phyloP scores from a whole-genome alignment of 1,140 invertebrate species.

The Battus philenor region DNA sequence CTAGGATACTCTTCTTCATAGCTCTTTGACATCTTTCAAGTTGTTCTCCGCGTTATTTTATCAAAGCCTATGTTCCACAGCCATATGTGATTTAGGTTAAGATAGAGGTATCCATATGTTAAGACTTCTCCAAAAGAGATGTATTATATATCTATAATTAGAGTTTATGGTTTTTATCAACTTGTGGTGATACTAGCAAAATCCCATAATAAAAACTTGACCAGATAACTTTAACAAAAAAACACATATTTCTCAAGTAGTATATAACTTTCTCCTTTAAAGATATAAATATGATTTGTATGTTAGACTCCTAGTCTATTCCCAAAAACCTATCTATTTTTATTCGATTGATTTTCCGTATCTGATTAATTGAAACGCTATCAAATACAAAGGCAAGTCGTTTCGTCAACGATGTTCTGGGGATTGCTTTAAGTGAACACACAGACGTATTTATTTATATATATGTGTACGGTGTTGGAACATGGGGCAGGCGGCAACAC shows the following conservation, averaged over 20 bases:
- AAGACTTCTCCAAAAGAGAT: background rate
- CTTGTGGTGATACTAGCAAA: no score
- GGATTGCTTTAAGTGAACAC: slow-evolving; percentile 23
- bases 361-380: background rate
- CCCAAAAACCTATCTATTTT: no score
- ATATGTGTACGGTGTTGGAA: slow-evolving; percentile 39
- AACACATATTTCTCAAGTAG: no score
- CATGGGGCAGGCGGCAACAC: slow-evolving; percentile 55
- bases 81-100: background rate
- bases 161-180: background rate
- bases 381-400: background rate
- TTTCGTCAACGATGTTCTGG: slow-evolving; percentile 26
- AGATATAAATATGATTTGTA: no score
- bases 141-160: no score
- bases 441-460: no score
- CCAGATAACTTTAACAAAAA: no score
- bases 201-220: no score
- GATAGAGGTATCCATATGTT: background rate
- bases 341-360: no score
- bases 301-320: no score
- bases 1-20: background rate
- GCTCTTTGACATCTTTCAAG: background rate
- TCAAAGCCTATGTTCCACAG: background rate
- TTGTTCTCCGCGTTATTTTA: background rate
- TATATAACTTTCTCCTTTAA: no score